Evolutionary conservation across 2,797 vertebrate species (phyloP).

Genomic region (Danio tinwini): DNA sequence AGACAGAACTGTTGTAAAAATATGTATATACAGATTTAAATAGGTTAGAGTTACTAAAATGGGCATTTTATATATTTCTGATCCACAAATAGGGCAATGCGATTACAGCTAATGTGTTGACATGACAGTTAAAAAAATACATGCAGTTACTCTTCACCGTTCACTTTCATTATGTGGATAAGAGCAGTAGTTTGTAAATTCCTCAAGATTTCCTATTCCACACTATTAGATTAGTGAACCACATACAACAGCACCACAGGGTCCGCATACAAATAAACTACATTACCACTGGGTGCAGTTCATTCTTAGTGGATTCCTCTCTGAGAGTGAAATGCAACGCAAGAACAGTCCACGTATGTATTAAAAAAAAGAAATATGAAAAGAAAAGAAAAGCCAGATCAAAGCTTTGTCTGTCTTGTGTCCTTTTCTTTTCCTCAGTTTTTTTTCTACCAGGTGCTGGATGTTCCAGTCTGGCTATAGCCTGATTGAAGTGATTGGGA

Average conservation of each 20-base stretch:
- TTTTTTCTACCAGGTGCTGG: conserved; percentile 26
- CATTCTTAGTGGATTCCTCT: not conserved
- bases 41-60: not conserved
- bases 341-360: conserved; percentile 2
- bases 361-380: not conserved
- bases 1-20: no score
- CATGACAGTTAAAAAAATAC: no score
- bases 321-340: conserved; percentile 13
- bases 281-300: not conserved
- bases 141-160: no score
- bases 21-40: no score
- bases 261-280: not conserved
- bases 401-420: conserved; percentile 47
- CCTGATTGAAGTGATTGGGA: conserved; percentile 54
- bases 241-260: not conserved
- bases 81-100: not conserved
- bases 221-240: not conserved
- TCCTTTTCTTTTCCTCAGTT: conserved; percentile 34
- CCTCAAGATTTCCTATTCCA: not conserved
- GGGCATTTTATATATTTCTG: not conserved
- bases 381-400: conserved; percentile 24
- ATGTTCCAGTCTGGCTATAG: conserved; percentile 39
- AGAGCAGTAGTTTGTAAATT: not conserved
- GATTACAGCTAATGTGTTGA: not conserved
- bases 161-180: not conserved